Conservation (phyloP, 2,797 vertebrate genomes). For the Halcyon chelicuti region DNA sequence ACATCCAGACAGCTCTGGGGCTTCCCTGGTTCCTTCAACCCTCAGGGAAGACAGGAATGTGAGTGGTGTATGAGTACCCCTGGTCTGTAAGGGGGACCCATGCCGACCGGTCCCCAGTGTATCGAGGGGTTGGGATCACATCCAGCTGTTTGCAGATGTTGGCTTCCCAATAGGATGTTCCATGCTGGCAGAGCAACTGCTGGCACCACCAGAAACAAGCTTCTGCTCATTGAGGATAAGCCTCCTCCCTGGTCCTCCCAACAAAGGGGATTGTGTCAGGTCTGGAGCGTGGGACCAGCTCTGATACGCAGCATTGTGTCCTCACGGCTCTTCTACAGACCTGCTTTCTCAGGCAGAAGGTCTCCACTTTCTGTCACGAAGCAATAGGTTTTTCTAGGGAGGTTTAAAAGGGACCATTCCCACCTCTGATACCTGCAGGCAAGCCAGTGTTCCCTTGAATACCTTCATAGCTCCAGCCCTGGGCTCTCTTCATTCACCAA, state of each 20-base stretch:
- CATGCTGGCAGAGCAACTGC: neutral
- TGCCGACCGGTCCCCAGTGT: neutral
- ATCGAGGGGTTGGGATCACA: neutral
- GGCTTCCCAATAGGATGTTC: neutral
- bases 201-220: neutral
- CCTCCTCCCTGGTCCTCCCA: neutral
- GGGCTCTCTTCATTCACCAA: neutral
- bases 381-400: slow-evolving; percentile 56
- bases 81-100: neutral
- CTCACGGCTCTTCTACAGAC: neutral
- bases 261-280: neutral
- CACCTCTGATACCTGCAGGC: neutral
- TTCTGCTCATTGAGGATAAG: neutral
- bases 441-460: neutral
- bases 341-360: slow-evolving; percentile 18
- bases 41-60: neutral
- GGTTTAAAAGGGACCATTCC: slow-evolving; percentile 1
- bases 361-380: slow-evolving; percentile 43
- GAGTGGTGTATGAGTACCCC: neutral
- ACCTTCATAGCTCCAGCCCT: neutral
- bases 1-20: neutral
- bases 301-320: neutral
- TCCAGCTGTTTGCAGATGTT: neutral
- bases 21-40: neutral
- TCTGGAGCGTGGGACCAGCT: neutral